Base-by-base conservation (phyloP, 1,140 invertebrate genomes). In the Orchestia grillus region DNA sequence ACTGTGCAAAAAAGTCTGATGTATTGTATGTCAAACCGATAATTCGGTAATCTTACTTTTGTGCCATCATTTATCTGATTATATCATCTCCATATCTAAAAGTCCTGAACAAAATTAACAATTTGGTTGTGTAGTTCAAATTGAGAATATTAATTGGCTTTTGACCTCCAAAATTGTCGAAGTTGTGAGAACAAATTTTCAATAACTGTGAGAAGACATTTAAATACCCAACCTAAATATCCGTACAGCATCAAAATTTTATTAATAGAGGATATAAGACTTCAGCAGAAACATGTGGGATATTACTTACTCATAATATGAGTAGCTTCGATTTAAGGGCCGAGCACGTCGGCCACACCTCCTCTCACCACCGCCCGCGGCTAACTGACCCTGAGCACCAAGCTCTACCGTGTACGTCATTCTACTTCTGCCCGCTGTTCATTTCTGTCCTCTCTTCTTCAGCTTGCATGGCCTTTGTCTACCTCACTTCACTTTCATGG, bases 281-380 rank as follows among this genome's bases (percentile, higher is more conserved):
- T 42, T 42, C 88, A 90, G 42, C 43, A 90, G 43, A 90, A 90
- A 87, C 36, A 15, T 87, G 15, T 1, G 42, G 88, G 23, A 90
- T 23, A 90, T 42, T 42, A 19, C 88, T 90, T 90, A 90, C 88
- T 42, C 42, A 90, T 90, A 42, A 44, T 44, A 42, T 90, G 28
- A 42, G 88, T 90, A 42, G 88, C 88, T 42, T 41, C 41, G 88
- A 41, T 42, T 42, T 42, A 41, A 90, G 42, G 88, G n/a, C 41
- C 88, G 43, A 44, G 43, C 88, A 28, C 88, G 36, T 44, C 44
- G 15, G 92, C 92, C 36, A 47, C 92, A 94, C 92, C 92, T 94
- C 44, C 92, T 94, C 92, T 94, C 92, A 94, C 92, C 92, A 94
- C 92, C 92, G 92, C 92, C 92, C 43, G 43, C 43, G 43, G 44